Base-by-base conservation (phyloP, 2,888 invertebrate genomes). In the Pheosia tremula region DNA sequence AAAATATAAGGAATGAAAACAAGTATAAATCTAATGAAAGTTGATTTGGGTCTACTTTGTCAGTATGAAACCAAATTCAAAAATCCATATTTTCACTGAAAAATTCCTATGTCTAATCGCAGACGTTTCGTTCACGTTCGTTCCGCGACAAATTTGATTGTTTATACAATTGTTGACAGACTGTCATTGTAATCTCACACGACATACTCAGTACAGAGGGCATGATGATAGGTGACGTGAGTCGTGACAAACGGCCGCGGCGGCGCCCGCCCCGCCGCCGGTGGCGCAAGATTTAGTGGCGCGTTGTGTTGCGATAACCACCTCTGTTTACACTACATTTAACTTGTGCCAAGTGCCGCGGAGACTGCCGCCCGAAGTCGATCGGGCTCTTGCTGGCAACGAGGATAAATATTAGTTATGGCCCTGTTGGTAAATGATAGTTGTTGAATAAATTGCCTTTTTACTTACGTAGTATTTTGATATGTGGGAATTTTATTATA, bases 251-350 rank as follows among this genome's bases (percentile, higher is more conserved):
- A 89, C 86, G 85, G 83, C 69, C 78, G 74, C 78, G 78, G 72
- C 71, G 66, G 56, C 0, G 24, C 24, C 24, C 24, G 24, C 24
- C 24, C 24, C 69, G 64, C 72, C 69, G 76, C 78, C 83, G 78
- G 78, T 80, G 80, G 77, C 77, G 74, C 78, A 81, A 88, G 89
- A 90, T 90, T 90, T 91, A 90, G 82, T 87, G 77, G 78, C 81
- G 77, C 87, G 81, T 82, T 82, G 80, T 83, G 81, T 81, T 78
- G 83, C 87, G 89, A 89, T 90, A 90, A 90, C 90, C 87, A 89
- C 88, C 88, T 85, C 86, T 88, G 88, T 91, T 91, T 90, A 90
- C 91, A 83, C 85, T 91, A 90, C 90, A 91, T 91, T 91, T 86
- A 91, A 91, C 91, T 90, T 90, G 86, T 80, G 87, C 87, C 85